These are phyloP conservation scores for Paralvinella palmiformis DNA, from an alignment of 1,140 invertebrate species.

Conservation along the genomic window DNA sequence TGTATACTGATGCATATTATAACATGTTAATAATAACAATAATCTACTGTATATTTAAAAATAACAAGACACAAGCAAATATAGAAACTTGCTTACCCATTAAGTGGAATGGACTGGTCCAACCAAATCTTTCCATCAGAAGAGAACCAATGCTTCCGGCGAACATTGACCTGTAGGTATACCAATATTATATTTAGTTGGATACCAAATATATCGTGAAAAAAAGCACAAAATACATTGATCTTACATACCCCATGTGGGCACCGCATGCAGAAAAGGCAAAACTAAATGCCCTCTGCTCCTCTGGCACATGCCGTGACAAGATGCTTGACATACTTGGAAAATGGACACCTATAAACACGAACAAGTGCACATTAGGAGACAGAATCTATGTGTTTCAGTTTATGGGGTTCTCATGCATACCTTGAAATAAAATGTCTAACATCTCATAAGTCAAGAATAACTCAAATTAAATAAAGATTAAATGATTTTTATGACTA, in stretches of 20 bases:
- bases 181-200: no score
- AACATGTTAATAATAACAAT: no score
- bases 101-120: slow-evolving; percentile 63
- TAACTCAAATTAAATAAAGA: no score
- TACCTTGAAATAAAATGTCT: no score
- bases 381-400: no score
- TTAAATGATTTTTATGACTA: no score
- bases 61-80: no score
- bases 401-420: no score
- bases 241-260: slow-evolving; percentile 49
- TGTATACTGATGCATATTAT: no score
- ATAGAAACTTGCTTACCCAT: slow-evolving; percentile 53
- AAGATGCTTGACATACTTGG: slow-evolving; percentile 68
- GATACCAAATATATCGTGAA: neutral
- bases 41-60: no score
- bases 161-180: slow-evolving; percentile 59
- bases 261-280: slow-evolving; percentile 63
- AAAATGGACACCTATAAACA: slow-evolving; percentile 58
- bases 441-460: no score
- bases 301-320: slow-evolving; percentile 60
- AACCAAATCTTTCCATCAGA: slow-evolving; percentile 62
- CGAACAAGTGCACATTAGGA: slow-evolving; percentile 2
- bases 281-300: slow-evolving; percentile 66
- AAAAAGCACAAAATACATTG: neutral
- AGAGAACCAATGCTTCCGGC: slow-evolving; percentile 66